Evolutionary conservation across 2,113 vertebrate species (phyloP).

Genomic region (Neogale vison): DNA sequence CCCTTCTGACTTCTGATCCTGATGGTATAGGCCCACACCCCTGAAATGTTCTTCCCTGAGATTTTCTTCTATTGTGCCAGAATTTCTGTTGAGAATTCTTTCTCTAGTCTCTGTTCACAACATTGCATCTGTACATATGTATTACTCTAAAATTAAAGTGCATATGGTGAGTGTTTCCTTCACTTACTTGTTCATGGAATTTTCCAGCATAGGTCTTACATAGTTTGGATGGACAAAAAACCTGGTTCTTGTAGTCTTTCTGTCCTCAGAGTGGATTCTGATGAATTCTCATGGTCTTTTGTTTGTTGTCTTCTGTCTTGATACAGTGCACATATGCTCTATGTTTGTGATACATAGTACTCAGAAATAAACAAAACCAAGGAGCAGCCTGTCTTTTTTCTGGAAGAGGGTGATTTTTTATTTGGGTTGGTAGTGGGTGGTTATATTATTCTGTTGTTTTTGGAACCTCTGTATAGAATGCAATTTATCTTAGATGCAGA

Average conservation of each 20-base stretch:
- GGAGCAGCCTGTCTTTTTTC: conserved; percentile 32
- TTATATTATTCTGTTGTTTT: background rate
- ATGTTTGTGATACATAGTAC: conserved; percentile 61
- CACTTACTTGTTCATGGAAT: background rate
- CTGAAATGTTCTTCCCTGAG: conserved; percentile 37
- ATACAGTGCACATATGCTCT: background rate
- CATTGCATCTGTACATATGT: conserved; percentile 30
- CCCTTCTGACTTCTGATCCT: conserved; percentile 50
- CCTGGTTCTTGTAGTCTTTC: conserved; percentile 54
- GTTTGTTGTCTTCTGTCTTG: conserved; percentile 58
- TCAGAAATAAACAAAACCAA: conserved; percentile 74
- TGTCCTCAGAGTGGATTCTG: conserved; percentile 65
- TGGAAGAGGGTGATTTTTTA: conserved; percentile 35
- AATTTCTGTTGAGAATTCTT: conserved; percentile 55
- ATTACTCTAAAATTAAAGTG: conserved; percentile 54
- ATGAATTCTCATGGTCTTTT: conserved; percentile 59
- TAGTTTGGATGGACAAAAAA: conserved; percentile 46
- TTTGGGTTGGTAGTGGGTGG: background rate
- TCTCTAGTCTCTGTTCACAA: conserved; percentile 60
- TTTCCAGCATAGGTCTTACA: conserved; percentile 58
- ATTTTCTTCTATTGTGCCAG: conserved; percentile 42
- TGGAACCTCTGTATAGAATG: conserved; percentile 21
- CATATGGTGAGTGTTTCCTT: background rate
- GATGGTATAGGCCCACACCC: background rate
- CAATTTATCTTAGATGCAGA: conserved; percentile 29